Base-by-base conservation (phyloP, 2,113 vertebrate species). In the Vireo altiloquus region DNA sequence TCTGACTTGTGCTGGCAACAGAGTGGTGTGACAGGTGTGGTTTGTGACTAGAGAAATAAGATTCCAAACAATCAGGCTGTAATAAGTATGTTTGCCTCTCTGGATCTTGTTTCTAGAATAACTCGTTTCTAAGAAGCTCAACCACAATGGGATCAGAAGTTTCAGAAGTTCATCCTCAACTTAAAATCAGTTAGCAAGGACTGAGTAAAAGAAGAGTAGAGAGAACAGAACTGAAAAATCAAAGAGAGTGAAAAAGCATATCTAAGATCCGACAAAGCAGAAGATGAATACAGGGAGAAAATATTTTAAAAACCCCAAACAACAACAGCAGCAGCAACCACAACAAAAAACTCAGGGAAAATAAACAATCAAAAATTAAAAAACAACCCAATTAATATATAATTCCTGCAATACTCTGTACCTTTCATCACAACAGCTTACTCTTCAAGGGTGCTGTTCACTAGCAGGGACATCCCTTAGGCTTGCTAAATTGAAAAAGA, bases 361-460 rank as follows among this genome's bases (percentile, higher is more conserved):
- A 14, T 1, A 31, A 33, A 4, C 4, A 44, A 13, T 13, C 11
- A 10, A 13, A 7, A 30, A 17, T 42, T 14, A 54, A 31, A 54
- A 9, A 0, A 1, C 22, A 0, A 22, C 10, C 5, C 6, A 30
- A 61, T 50, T 25, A 1, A 7, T 37, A 7, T 28, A 31, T 19
- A 20, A 25, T 44, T 68, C 18, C 57, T 69, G 13, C 39, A 64
- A 9, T n/a, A 5, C 6, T 57, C n/a, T 72, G 16, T 60, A 5
- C 24, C 2, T 6, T 13, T 63, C 1, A 0, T 20, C 53, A 59
- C 20, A 40, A 23, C 33, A 94, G 16, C 11, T 44, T 56, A 21
- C 27, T 71, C 39, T 80, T 47, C 61, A 68, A 47, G 50, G 37
- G 6, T 81, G 14, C 19, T 75, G 17, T 57, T 12, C 69, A 78